Evolutionary conservation across 1,140 invertebrate species (phyloP), one percentile per base, ranked within the genome.

Genomic region (Hydropsyche tenuis): DNA sequence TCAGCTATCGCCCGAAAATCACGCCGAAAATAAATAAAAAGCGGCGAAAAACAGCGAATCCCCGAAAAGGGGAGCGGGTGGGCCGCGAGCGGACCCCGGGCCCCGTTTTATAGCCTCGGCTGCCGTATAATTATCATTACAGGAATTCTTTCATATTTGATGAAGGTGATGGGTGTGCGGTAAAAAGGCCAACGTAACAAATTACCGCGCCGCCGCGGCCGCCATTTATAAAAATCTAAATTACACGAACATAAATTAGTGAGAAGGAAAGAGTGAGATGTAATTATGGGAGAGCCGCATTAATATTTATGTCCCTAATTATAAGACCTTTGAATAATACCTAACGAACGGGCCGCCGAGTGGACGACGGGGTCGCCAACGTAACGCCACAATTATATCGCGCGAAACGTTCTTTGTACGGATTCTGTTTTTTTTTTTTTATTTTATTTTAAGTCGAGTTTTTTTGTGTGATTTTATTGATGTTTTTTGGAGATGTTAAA

Each of bases 311-410:
- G 75, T 77, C 73, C 75, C 75, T 77, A 77, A 77, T 77, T 77
- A 77, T 77, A 77, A 77, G 75, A 77, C 75, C 75, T 77, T 77
- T 77, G 75, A 77, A 77, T 77, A 77, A 77, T 77, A 77, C 75
- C 75, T 77, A 77, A 77, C 75, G 75, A 77, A 77, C 72, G 45
- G 16, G 45, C 30, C 56, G 73, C 72, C 65, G 72, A 74, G 75
- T 76, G 75, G 64, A 70, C 73, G 23, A 9, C 64, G 73, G 69
- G 69, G 70, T 69, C 27, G 73, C 20, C 51, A 69, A 77, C 70
- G 56, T 20, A 11, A 65, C 56, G 22, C 56, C 30, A 65, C 42
- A 65, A 65, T 65, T 42, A 65, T 65, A 5, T 14, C 14, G 46
- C 46, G 14, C 18, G 14, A 20, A 51, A 37, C 30, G 30, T 9